Percentiles rank a stretch among this genome's conserved stretches.
These are phyloP conservation scores for Aporrectodea caliginosa DNA, from an alignment of 1,140 invertebrate species.

Conservation along the genomic window DNA sequence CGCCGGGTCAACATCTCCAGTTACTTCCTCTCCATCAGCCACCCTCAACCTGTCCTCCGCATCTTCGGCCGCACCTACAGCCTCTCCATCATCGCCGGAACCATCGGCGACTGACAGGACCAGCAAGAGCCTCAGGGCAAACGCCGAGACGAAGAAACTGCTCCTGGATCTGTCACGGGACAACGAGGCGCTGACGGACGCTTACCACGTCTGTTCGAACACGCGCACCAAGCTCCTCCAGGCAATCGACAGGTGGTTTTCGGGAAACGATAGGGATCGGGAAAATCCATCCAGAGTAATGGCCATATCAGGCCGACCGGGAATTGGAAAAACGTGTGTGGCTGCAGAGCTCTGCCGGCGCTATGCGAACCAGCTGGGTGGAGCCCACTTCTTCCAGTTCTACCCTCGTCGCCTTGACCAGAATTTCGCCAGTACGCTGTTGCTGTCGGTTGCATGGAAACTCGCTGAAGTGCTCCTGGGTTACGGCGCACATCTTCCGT, in stretches of 20 bases:
- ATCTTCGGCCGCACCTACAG: background rate
- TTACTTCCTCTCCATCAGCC: background rate
- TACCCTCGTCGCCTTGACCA: slow-evolving; percentile 13
- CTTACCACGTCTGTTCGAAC: background rate
- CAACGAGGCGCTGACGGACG: background rate
- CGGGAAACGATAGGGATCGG: background rate
- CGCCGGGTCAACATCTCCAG: background rate
- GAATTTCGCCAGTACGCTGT: background rate
- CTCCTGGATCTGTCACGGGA: background rate
- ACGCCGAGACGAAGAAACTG: background rate
- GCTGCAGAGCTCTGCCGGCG: slow-evolving; percentile 8
- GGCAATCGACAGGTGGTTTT: background rate
- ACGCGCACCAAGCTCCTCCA: background rate
- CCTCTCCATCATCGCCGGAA: too few relatives aligned
- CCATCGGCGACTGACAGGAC: background rate
- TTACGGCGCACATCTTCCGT: slow-evolving; percentile 7
- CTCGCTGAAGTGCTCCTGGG: slow-evolving; percentile 14
- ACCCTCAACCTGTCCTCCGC: background rate
- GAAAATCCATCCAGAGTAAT: slow-evolving; percentile 1
- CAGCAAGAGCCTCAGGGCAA: background rate
- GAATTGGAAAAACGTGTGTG: slow-evolving; percentile 27
- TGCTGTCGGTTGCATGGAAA: slow-evolving; percentile 18
- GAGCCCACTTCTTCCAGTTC: slow-evolving; percentile 27
- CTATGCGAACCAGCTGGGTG: slow-evolving; percentile 13
- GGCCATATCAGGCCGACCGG: slow-evolving; percentile 11